Conservation (phyloP, 2,888 invertebrate species). For the Dolichopus griseipennis region DNA sequence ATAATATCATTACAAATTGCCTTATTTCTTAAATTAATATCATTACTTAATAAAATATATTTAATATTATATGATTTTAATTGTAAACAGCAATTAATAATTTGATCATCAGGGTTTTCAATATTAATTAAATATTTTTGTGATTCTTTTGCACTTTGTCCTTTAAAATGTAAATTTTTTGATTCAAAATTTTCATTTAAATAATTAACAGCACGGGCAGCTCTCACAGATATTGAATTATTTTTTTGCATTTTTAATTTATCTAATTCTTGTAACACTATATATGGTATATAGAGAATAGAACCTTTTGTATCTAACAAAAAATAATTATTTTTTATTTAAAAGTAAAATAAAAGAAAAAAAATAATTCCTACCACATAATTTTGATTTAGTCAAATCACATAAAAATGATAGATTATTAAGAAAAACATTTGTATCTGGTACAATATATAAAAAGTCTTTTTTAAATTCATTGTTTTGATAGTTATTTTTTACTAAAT, state of each 20-base stretch:
- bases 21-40: slow-evolving; percentile 47
- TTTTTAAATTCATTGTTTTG: slow-evolving; percentile 22
- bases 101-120: slow-evolving; percentile 46
- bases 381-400: slow-evolving; percentile 31
- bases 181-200: slow-evolving; percentile 29
- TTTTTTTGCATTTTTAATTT: slow-evolving; percentile 37
- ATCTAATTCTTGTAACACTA: slow-evolving; percentile 48
- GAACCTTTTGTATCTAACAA: slow-evolving; percentile 30
- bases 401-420: slow-evolving; percentile 39
- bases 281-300: slow-evolving; percentile 45
- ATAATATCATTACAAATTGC: slow-evolving; percentile 42
- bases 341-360: slow-evolving; percentile 1
- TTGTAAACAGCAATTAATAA: slow-evolving; percentile 47
- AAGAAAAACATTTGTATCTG: slow-evolving; percentile 48
- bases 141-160: slow-evolving; percentile 45
- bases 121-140: slow-evolving; percentile 38
- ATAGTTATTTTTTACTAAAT: slow-evolving; percentile 23
- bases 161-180: slow-evolving; percentile 30
- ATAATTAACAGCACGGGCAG: slow-evolving; percentile 33
- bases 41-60: slow-evolving; percentile 45
- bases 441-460: slow-evolving; percentile 39
- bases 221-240: slow-evolving; percentile 23
- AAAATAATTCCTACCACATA: slow-evolving; percentile 26
- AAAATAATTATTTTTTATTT: not conserved
- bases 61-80: slow-evolving; percentile 37